Conservation (phyloP, 2,797 vertebrate species). For the Anisognathus igniventris region DNA sequence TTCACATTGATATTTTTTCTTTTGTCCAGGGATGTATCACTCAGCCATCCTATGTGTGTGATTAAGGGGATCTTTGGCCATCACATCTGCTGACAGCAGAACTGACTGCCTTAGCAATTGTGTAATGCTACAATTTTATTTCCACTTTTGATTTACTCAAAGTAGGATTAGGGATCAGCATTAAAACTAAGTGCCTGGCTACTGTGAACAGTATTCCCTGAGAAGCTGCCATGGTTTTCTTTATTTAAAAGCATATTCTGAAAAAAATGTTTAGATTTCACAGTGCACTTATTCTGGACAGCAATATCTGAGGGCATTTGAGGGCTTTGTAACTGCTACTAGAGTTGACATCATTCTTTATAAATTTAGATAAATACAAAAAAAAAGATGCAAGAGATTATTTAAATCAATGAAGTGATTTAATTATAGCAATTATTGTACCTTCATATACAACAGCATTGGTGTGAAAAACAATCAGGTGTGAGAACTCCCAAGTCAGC, state of each 20-base stretch:
- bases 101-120: background rate
- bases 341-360: background rate
- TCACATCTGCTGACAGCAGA: background rate
- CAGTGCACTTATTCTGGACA: background rate
- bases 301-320: background rate
- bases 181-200: background rate
- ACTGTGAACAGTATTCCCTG: background rate
- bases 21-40: background rate
- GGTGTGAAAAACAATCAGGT: background rate
- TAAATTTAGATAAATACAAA: background rate
- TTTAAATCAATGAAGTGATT: background rate
- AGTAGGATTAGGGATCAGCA: background rate
- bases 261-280: background rate
- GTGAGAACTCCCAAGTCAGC: background rate
- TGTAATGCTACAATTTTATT: conserved; percentile 2
- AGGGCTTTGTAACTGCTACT: background rate
- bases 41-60: background rate
- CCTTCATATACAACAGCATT: background rate
- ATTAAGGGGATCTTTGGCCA: background rate
- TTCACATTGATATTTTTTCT: background rate
- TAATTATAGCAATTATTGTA: background rate
- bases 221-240: background rate
- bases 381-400: background rate
- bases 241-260: background rate
- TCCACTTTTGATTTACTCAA: background rate